Evolutionary conservation across 1,140 invertebrate species (phyloP), one percentile per base, ranked within the genome.

Genomic region (Neodiprion lecontei): DNA sequence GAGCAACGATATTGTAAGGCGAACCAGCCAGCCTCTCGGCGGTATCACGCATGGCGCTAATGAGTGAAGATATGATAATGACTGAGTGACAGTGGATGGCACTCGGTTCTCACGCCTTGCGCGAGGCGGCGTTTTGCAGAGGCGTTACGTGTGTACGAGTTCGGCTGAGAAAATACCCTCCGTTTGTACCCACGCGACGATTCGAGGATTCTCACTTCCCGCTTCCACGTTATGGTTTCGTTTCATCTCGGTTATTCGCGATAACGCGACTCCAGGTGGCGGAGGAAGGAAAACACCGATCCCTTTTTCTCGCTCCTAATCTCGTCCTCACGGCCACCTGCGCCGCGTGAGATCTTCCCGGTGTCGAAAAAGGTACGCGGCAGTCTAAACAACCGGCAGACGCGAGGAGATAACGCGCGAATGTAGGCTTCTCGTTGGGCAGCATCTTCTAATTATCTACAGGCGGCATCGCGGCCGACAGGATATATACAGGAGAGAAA

Each of bases 311-410:
- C 28, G 28, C 28, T 40, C 21, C 68, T 69, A 69, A 69, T 28
- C 68, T 69, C 68, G 5, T 14, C 68, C 68, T 14, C 47, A 69
- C 11, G 79, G 79, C 80, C 81, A 82, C 81, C 81, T 84, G 81
- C 79, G 47, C 23, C 72, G 77, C 79, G 81, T 83, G 79, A 79
- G 82, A 84, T 77, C 70, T 69, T 10, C 65, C 70, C 61, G 61
- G 50, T 53, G 7, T 76, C 76, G 70, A 77, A 74, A 61, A 12
- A 61, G n/a, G 53, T n/a, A 65, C 74, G 74, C 75, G 48, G 50
- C 75, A 82, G 76, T 73, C 81, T 81, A 82, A 82, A 82, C 81
- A 82, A 82, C 68, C 28, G 28, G 14, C 72, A 70, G 67, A 74
- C 77, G 40, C 67, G 66, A 70, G 11, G 72, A 82, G 80, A 80